Conservation (phyloP, 2,797 vertebrate species). For the Strix occidentalis region DNA sequence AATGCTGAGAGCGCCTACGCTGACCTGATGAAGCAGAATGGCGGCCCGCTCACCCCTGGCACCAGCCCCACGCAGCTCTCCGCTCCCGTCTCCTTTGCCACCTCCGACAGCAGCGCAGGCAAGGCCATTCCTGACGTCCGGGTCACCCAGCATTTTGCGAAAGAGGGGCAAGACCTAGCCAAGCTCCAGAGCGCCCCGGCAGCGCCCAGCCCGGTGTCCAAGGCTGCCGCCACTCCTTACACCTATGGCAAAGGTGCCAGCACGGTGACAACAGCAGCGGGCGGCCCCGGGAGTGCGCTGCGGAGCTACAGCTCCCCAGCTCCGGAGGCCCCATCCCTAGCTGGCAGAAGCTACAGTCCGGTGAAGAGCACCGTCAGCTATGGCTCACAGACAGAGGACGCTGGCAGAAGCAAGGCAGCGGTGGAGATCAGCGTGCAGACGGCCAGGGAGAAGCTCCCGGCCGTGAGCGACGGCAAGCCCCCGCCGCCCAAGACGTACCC, state of each 20-base stretch:
- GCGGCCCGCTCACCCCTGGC: constrained; percentile 91
- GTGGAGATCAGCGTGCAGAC: constrained; percentile 58
- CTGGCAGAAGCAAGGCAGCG: constrained; percentile 27
- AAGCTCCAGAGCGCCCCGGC: constrained; percentile 85
- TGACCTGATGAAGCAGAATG: constrained; percentile 92
- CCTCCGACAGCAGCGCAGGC: constrained; percentile 76
- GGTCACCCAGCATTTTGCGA: constrained; percentile 93
- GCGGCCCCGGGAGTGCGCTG: constrained; percentile 56
- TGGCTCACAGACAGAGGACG: constrained; percentile 73
- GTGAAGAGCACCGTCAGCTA: constrained; percentile 71
- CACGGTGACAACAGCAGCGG: constrained; percentile 73
- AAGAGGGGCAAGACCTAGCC: constrained; percentile 87
- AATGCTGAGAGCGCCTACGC: constrained; percentile 87
- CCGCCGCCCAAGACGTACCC: constrained; percentile 84
- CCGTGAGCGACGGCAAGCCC: constrained; percentile 24
- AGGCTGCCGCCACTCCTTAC: constrained; percentile 55
- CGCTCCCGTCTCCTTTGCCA: constrained; percentile 89
- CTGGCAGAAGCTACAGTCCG: constrained; percentile 82
- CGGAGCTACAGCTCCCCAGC: constrained; percentile 73
- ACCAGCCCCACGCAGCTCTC: constrained; percentile 94
- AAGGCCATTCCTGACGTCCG: constrained; percentile 86
- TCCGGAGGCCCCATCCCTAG: constrained; percentile 68
- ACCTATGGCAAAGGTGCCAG: constrained; percentile 64
- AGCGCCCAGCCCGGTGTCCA: constrained; percentile 75
- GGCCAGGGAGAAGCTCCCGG: constrained; percentile 66